Base-by-base conservation (phyloP, 2,113 vertebrate species). In the Amphiprion ocellaris region DNA sequence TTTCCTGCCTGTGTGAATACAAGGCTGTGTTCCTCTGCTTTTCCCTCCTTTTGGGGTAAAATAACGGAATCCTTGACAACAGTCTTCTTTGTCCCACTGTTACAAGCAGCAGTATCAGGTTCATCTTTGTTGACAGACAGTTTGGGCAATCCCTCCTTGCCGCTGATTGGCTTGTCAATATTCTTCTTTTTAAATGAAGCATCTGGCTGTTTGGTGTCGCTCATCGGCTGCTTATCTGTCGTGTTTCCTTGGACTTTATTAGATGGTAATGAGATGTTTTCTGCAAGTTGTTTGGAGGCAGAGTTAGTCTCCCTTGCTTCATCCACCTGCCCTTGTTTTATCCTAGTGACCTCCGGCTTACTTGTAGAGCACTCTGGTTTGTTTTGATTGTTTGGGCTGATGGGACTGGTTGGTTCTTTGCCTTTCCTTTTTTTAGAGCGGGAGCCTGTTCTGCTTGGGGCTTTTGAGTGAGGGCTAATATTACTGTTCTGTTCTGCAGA, bases 401-500 rank as follows among this genome's bases (percentile, higher is more conserved):
- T 7, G 0, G 90, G 82, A 75, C 77, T 90, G n/a, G 33, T 24
- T 2, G 71, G 44, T 7, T 92, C 83, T 82, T 60, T 91, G 26
- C 55, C 72, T 85, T 90, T 90, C 59, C 67, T 84, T 59, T 44
- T 91, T 86, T 90, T 94, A 19, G 90, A 79, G 59, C 81, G 88
- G 3, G 87, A 85, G 28, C 64, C 69, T 37, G 82, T 63, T 81
- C 70, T 90, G 69, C 7, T 69, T 0, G 54, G 61, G 17, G 49
- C 77, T 90, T 89, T 91, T 16, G 81, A 23, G 64, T 84, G 66
- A 46, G 54, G 66, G 26, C 56, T 84, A 16, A 78, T 52, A 28
- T 54, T 68, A 16, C n/a, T n/a, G 3, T 49, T 37, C 61, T 49
- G 6, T 49, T 79, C 85, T 66, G 52, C 26, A 17, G 70, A 79